Evolutionary conservation across 2,113 vertebrate species (phyloP).

Genomic region (Apaloderma vittatum): DNA sequence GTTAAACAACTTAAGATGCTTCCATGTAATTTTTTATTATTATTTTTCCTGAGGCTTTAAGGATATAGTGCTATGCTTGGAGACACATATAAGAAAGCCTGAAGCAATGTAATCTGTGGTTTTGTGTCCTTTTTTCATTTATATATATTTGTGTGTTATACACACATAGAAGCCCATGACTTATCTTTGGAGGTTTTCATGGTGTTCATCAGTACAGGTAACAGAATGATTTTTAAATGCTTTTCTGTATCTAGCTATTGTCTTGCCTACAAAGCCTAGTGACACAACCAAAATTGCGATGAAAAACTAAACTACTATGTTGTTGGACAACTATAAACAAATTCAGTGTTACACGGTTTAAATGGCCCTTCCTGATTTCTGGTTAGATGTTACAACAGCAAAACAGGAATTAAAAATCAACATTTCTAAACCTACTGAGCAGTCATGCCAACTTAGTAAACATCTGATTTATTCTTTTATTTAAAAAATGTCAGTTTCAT

Average conservation of each 20-base stretch:
- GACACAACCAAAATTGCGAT: neutral
- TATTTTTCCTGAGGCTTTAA: neutral
- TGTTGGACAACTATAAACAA: neutral
- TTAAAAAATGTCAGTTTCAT: neutral
- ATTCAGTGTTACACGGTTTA: neutral
- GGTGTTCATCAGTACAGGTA: neutral
- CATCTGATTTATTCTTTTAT: neutral
- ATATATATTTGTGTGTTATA: neutral
- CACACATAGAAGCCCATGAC: neutral
- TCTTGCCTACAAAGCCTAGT: neutral
- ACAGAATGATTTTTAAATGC: neutral
- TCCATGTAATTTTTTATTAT: neutral
- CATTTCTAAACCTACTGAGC: neutral
- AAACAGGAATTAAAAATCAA: neutral
- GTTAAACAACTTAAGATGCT: neutral
- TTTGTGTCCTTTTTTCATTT: neutral
- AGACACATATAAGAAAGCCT: neutral
- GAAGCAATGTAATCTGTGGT: neutral
- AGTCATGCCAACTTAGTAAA: neutral
- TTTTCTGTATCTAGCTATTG: neutral
- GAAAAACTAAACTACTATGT: neutral
- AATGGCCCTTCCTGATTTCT: neutral
- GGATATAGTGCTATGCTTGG: neutral
- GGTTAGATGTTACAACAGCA: neutral
- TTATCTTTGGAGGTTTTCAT: neutral